Base-by-base conservation (phyloP, 2,113 vertebrate species). In the Scophthalmus maximus region DNA sequence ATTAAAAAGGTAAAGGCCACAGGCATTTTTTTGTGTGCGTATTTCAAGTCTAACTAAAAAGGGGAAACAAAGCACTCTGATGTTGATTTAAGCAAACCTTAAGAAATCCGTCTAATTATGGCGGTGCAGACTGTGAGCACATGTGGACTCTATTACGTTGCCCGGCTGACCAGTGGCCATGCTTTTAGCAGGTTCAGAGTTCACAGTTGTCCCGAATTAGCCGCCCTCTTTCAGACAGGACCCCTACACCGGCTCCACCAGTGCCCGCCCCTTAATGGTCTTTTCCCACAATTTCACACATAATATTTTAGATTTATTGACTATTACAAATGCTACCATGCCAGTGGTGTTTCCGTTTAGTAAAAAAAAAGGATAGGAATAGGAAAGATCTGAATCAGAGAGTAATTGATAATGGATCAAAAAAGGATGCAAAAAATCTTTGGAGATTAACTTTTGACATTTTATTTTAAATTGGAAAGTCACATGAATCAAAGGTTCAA, bases 261-360 rank as follows among this genome's bases (percentile, higher is more conserved):
- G 93, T 92, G 92, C 96, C 95, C 94, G 94, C 94, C 94, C 94
- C 94, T 94, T 97, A 96, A 98, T 95, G 94, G 95, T 93, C 90
- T 80, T 94, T 95, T 89, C 95, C 71, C 93, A 89, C 94, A 94
- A 96, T 95, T 97, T 98, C 96, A 95, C 97, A 98, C 96, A 93
- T 97, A 97, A 97, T 98, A 96, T 96, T 95, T 96, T 91, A 95
- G 94, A 97, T 98, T 97, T 98, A 98, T 97, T 95, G 96, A 94
- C 95, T 96, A 95, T 96, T 95, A 96, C 94, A 94, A 95, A 96
- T 93, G 95, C 95, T 96, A 88, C 94, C 94, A 95, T 87, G 95
- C 94, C 95, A 92, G 95, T 96, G 96, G 95, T 93, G 89, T 93
- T 96, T 96, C 95, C 92, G 93, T 93, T 95, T 6, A 20, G 68